A percentile compares a stretch with the other conserved stretches of the same genome.
Evolutionary conservation across 53 echinoderm and acorn worm genomes (phyloP).

Genomic region (Pentamera pediparva): DNA sequence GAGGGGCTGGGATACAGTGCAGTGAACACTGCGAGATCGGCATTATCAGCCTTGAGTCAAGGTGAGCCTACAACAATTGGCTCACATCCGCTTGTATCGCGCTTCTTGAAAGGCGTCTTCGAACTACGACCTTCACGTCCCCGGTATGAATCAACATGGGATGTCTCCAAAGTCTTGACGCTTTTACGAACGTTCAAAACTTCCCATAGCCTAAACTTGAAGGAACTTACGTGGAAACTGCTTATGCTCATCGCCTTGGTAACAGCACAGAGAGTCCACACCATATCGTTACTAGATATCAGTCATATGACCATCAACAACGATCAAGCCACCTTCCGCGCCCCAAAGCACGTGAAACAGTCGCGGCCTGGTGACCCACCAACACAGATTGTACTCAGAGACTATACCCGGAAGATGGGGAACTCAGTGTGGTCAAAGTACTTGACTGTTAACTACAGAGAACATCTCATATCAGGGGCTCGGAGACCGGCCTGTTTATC

Average conservation of each 20-base stretch:
- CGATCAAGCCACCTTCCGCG: neutral
- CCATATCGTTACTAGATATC: neutral
- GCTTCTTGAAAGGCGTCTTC: constrained; percentile 32
- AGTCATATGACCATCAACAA: no score
- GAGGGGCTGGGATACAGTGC: neutral
- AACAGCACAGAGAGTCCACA: constrained; percentile 30
- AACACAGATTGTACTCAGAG: neutral
- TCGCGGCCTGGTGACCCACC: neutral
- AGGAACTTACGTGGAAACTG: constrained; percentile 7
- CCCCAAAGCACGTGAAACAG: constrained; percentile 10
- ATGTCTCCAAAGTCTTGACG: constrained; percentile 30
- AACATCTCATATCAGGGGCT: neutral
- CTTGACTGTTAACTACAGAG: neutral
- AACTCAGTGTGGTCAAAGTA: neutral
- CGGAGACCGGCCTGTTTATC: neutral
- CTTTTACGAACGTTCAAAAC: neutral
- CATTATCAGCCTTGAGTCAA: constrained; percentile 11
- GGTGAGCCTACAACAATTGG: neutral
- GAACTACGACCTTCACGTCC: constrained; percentile 22
- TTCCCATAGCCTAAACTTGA: neutral
- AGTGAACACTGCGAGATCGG: constrained; percentile 14
- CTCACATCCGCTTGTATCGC: constrained; percentile 33
- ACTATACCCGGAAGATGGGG: neutral
- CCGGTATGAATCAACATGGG: constrained; percentile 29
- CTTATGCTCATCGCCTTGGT: neutral